Conservation (phyloP, 2,797 vertebrate genomes). For the Enteromius thamalakanensis region DNA sequence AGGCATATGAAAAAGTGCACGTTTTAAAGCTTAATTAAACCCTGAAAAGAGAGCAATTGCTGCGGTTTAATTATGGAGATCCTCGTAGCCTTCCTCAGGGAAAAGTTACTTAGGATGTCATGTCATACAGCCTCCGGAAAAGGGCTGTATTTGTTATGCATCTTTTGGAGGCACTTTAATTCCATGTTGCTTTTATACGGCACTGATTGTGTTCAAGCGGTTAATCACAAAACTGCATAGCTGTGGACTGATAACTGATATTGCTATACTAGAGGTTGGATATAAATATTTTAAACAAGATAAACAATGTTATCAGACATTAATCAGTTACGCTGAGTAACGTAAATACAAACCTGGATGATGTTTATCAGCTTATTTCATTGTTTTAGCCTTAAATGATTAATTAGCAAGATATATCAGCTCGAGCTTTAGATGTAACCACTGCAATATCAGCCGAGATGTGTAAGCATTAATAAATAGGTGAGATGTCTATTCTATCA, state of each 20-base stretch:
- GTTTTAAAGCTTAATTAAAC: slow-evolving; percentile 40
- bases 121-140: slow-evolving; percentile 22
- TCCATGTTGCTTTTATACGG: not conserved
- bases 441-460: slow-evolving; percentile 3
- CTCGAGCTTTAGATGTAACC: not conserved
- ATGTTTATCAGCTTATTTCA: not conserved
- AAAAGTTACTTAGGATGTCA: slow-evolving; percentile 11
- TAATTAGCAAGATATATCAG: not conserved
- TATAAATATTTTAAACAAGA: not conserved
- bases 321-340: not conserved
- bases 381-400: not conserved
- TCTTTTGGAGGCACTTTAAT: not conserved
- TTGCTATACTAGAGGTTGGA: not conserved
- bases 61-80: slow-evolving; percentile 31
- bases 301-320: not conserved
- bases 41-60: slow-evolving; percentile 27
- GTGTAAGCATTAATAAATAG: slow-evolving; percentile 49
- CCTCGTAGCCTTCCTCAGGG: slow-evolving; percentile 30
- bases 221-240: not conserved
- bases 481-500: slow-evolving; percentile 69
- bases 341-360: too few species aligned
- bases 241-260: not conserved
- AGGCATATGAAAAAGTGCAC: slow-evolving; percentile 9
- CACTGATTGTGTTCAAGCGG: slow-evolving; percentile 12
- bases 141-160: slow-evolving; percentile 20